These are phyloP conservation scores for Drosophila eugracilis DNA, from an alignment of 1,140 invertebrate genomes.

Conservation along the genomic window DNA sequence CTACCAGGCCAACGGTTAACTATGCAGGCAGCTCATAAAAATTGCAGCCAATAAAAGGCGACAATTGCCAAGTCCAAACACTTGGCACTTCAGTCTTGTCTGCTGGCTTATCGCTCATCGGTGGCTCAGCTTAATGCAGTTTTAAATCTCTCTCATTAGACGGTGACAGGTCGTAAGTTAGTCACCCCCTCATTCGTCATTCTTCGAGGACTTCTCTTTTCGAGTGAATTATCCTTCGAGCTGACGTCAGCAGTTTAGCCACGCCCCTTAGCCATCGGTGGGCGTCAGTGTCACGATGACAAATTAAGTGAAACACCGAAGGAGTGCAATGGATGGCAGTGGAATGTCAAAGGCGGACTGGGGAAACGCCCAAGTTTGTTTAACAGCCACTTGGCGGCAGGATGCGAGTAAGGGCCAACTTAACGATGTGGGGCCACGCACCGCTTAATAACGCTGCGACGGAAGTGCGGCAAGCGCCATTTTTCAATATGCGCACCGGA, in stretches of 20 bases:
- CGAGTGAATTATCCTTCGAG: slow-evolving; percentile 30
- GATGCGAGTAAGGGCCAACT: slow-evolving; percentile 56
- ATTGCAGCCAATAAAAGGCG: slow-evolving; percentile 73
- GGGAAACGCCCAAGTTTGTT: slow-evolving; percentile 50
- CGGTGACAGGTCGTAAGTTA: slow-evolving; percentile 35
- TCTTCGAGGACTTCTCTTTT: slow-evolving; percentile 7
- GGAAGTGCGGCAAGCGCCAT: slow-evolving; percentile 74
- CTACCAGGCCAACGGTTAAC: slow-evolving; percentile 57
- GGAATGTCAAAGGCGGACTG: slow-evolving; percentile 29
- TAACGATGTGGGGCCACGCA: slow-evolving; percentile 60
- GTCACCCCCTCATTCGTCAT: slow-evolving; percentile 56
- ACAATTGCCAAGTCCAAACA: slow-evolving; percentile 49
- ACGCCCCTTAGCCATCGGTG: slow-evolving; percentile 41
- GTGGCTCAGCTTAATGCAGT: slow-evolving; percentile 50
- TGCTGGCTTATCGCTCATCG: slow-evolving; percentile 41
- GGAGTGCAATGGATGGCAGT: slow-evolving; percentile 34
- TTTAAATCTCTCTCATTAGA: slow-evolving; percentile 56
- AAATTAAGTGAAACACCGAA: slow-evolving; percentile 63
- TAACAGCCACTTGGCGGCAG: slow-evolving; percentile 45
- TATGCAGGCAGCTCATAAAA: slow-evolving; percentile 68
- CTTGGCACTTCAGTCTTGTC: slow-evolving; percentile 32
- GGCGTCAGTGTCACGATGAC: slow-evolving; percentile 51
- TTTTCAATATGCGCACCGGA: slow-evolving; percentile 76
- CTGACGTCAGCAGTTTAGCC: slow-evolving; percentile 61
- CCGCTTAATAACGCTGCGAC: slow-evolving; percentile 61